phyloP scores from a whole-genome alignment of 2,797 vertebrate genomes.

The Lagocephalus sceleratus region DNA sequence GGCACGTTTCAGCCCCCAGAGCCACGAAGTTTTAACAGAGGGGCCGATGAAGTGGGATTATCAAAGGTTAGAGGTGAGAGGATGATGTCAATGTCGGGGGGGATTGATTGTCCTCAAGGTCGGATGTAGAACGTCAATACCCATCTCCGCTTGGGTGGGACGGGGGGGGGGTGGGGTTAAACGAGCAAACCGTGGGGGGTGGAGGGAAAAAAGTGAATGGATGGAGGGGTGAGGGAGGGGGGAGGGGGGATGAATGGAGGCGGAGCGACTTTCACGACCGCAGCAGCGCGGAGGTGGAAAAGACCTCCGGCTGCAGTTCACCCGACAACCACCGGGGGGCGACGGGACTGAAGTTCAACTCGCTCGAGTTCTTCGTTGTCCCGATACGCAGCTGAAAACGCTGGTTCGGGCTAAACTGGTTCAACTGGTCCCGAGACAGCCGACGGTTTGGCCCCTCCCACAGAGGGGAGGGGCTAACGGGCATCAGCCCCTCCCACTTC shows the following conservation, averaged over 20 bases:
- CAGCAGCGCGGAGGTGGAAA: slow-evolving; percentile 7
- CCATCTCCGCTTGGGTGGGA: slow-evolving; percentile 66
- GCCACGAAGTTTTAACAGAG: too few species aligned
- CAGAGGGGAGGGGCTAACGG: too few species aligned
- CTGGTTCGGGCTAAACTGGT: too few species aligned
- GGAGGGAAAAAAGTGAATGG: slow-evolving; percentile 24
- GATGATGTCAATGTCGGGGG: slow-evolving; percentile 20
- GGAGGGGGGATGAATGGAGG: background rate
- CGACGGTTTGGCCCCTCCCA: too few species aligned
- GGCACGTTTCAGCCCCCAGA: too few species aligned
- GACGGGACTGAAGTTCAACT: too few species aligned
- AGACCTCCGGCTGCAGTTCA: too few species aligned
- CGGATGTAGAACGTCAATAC: slow-evolving; percentile 73
- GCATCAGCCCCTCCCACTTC: too few species aligned
- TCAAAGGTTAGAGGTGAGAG: slow-evolving; percentile 10
- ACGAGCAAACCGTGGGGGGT: slow-evolving; percentile 41
- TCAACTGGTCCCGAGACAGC: too few species aligned
- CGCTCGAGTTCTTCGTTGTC: too few species aligned
- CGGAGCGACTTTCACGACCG: slow-evolving; percentile 26
- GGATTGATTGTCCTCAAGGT: slow-evolving; percentile 81
- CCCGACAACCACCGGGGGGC: too few species aligned
- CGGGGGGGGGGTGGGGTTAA: slow-evolving; percentile 42
- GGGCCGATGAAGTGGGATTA: slow-evolving; percentile 3
- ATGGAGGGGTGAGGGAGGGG: slow-evolving; percentile 12
- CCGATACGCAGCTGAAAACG: too few species aligned